phyloP scores from a whole-genome alignment of 2,113 vertebrate genomes.

The Condylura cristata region DNA sequence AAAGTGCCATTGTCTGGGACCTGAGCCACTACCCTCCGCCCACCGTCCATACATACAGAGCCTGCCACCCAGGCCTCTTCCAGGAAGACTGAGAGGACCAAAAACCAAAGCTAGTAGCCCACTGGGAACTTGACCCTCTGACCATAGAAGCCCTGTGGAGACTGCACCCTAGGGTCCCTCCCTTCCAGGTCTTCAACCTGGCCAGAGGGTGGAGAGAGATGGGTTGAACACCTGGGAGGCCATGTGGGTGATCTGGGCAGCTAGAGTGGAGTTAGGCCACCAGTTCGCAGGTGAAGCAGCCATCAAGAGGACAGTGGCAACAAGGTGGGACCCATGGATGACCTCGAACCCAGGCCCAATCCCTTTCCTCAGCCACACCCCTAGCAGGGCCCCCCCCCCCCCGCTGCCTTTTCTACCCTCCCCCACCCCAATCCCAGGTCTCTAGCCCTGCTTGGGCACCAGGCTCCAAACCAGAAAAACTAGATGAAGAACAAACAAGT shows the following conservation, averaged over 20 bases:
- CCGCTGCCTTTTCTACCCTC: too few relatives aligned
- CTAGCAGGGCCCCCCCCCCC: neutral
- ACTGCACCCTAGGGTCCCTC: too few relatives aligned
- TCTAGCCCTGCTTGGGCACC: neutral
- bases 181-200: neutral
- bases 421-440: neutral
- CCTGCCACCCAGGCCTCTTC: neutral
- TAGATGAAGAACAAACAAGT: conserved; percentile 59
- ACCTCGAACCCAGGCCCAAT: neutral
- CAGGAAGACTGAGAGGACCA: neutral
- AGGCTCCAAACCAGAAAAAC: conserved; percentile 73
- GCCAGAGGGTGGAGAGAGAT: neutral
- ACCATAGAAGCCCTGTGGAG: neutral
- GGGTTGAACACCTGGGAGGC: neutral
- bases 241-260: fast-evolving
- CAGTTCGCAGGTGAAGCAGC: neutral
- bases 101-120: neutral
- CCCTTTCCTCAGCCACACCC: neutral
- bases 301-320: neutral
- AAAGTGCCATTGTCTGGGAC: neutral
- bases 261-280: neutral
- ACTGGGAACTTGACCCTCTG: neutral
- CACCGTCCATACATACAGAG: neutral
- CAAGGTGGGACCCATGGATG: neutral
- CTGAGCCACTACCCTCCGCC: neutral